phyloP scores from a whole-genome alignment of 1,140 invertebrate species.

The Gyrodactylus salaris region DNA sequence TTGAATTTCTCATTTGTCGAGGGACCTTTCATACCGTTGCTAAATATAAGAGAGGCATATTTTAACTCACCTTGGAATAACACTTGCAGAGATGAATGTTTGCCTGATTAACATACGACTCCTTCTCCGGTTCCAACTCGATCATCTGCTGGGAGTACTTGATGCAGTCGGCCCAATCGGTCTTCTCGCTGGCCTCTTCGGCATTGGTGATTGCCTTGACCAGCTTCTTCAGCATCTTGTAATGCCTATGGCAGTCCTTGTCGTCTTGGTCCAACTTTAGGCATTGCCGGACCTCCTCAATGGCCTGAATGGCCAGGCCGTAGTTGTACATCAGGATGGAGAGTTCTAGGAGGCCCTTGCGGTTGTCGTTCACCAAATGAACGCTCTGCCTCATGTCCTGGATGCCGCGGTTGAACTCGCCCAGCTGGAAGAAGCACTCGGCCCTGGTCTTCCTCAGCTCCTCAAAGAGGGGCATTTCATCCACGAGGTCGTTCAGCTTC shows the following conservation, averaged over 20 bases:
- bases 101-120: constrained; percentile 36
- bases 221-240: constrained; percentile 85
- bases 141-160: constrained; percentile 31
- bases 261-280: constrained; percentile 88
- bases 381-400: neutral
- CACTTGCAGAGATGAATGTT: constrained; percentile 24
- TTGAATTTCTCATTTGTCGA: constrained; percentile 10
- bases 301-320: constrained; percentile 53
- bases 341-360: constrained; percentile 46
- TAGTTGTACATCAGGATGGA: constrained; percentile 48
- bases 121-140: constrained; percentile 22
- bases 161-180: constrained; percentile 40
- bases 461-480: neutral
- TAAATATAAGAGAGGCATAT: neutral
- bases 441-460: neutral
- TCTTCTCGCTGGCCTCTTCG: constrained; percentile 30
- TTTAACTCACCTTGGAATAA: constrained; percentile 15
- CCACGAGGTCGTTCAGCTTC: neutral
- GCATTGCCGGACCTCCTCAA: constrained; percentile 76
- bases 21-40: too few species aligned
- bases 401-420: neutral
- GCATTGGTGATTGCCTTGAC: constrained; percentile 44
- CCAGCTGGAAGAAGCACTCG: neutral
- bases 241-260: constrained; percentile 68
- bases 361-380: constrained; percentile 46